These are phyloP conservation scores for Hassar affinis DNA, from an alignment of 2,113 vertebrate species.

Conservation along the genomic window DNA sequence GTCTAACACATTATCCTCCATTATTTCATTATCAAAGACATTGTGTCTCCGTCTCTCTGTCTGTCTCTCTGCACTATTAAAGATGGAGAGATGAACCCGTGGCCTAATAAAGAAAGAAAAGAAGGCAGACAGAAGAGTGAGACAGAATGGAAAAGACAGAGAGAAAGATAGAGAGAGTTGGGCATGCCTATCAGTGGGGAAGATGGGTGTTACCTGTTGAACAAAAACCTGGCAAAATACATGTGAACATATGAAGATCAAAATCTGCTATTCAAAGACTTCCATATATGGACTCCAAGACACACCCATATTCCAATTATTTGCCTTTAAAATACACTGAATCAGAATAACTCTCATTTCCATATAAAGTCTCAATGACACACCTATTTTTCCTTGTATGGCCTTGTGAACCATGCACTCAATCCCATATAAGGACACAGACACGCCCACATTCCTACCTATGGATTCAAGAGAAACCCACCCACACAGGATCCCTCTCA, in stretches of 20 bases:
- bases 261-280: neutral
- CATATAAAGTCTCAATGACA: neutral
- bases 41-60: slow-evolving; percentile 20
- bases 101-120: slow-evolving; percentile 14
- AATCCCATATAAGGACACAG: too few relatives aligned
- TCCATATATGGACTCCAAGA: neutral
- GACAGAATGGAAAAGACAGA: slow-evolving; percentile 5
- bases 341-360: too few relatives aligned
- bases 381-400: neutral
- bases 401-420: too few relatives aligned
- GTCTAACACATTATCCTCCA: slow-evolving; percentile 45
- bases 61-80: slow-evolving; percentile 20
- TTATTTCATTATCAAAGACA: slow-evolving; percentile 51
- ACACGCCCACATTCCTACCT: neutral
- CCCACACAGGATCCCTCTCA: neutral
- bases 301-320: neutral
- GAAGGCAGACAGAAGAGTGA: slow-evolving; percentile 16
- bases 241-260: neutral
- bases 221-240: neutral
- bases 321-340: too few relatives aligned
- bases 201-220: neutral
- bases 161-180: neutral
- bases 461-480: neutral
- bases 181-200: neutral
- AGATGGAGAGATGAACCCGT: neutral